phyloP scores from a whole-genome alignment of 2,113 vertebrate species.

The Callipepla californica region DNA sequence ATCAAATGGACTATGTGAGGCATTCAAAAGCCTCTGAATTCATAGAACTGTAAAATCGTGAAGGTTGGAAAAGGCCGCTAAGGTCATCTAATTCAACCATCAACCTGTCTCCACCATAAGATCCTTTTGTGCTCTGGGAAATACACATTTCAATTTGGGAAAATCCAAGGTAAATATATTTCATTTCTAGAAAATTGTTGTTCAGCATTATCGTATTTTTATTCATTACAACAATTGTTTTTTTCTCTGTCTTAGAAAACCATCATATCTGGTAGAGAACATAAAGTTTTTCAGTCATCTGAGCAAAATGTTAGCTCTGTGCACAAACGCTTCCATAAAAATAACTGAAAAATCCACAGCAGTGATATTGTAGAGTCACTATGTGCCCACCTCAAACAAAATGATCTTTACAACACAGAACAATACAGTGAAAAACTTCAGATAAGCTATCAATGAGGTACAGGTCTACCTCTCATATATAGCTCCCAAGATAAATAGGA shows the following conservation, averaged over 20 bases:
- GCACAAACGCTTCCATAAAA: neutral
- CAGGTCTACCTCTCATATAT: neutral
- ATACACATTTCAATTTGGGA: neutral
- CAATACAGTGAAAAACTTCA: neutral
- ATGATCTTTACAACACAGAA: neutral
- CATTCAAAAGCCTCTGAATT: neutral
- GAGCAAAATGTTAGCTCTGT: neutral
- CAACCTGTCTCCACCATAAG: no score
- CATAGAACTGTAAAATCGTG: no score
- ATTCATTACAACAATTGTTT: neutral
- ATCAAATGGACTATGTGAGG: neutral
- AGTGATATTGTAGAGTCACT: neutral
- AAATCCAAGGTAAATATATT: neutral
- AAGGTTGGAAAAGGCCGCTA: no score
- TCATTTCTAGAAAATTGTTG: neutral
- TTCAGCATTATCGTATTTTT: neutral
- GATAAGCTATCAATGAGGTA: neutral
- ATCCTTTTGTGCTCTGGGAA: neutral
- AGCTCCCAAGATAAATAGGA: neutral
- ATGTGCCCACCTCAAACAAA: neutral
- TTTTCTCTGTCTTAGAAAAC: neutral
- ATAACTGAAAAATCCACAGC: neutral
- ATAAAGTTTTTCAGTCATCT: neutral
- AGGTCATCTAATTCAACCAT: no score
- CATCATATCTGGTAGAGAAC: neutral